Conservation (phyloP, 2,113 vertebrate species). For the Orthochromis indermauri region DNA sequence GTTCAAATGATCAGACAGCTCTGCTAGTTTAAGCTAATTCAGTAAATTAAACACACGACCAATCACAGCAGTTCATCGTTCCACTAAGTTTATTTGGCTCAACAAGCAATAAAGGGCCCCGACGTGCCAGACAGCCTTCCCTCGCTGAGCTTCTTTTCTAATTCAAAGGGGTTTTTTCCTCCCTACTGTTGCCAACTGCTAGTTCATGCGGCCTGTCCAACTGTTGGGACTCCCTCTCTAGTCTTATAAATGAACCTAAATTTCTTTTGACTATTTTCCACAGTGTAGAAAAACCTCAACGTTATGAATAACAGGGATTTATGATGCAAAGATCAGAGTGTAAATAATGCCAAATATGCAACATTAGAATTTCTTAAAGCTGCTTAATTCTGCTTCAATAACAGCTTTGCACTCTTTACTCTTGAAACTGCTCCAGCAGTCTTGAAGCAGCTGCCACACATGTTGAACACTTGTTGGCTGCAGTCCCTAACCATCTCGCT, state of each 20-base stretch:
- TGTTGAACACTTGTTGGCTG: background rate
- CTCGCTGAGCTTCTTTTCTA: background rate
- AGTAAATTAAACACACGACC: background rate
- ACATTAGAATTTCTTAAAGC: background rate
- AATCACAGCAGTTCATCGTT: background rate
- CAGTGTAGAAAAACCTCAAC: background rate
- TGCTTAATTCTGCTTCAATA: background rate
- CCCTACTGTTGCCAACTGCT: background rate
- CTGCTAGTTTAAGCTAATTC: background rate
- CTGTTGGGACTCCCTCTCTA: background rate
- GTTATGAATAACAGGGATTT: background rate
- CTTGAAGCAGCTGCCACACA: background rate
- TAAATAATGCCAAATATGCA: accelerated
- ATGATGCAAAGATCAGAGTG: background rate
- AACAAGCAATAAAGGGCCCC: accelerated
- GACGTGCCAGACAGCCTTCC: background rate
- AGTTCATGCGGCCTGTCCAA: accelerated
- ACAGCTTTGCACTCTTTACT: background rate
- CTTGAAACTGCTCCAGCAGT: background rate
- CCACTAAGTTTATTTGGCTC: background rate
- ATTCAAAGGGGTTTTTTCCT: background rate
- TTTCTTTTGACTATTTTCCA: background rate
- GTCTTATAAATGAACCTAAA: background rate
- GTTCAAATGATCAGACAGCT: background rate
- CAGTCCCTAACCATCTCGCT: background rate